Evolutionary conservation across 1,140 invertebrate genomes (phyloP).

Genomic region (Mylabris phalerata): DNA sequence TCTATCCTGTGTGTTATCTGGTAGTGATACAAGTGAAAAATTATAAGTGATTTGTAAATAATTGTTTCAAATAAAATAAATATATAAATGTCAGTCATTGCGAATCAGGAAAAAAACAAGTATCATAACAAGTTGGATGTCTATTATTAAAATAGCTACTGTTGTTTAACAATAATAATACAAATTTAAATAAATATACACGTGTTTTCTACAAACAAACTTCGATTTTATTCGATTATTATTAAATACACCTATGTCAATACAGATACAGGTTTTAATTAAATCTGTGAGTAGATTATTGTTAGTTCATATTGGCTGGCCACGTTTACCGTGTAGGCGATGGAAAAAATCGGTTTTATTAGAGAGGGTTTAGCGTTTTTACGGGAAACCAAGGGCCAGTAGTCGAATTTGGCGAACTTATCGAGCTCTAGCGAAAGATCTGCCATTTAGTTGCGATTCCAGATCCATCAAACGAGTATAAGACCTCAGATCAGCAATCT

Average conservation of each 20-base stretch:
- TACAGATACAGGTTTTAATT: constrained; percentile 24
- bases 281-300: constrained; percentile 13
- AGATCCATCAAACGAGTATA: too few species aligned
- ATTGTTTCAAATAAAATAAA: constrained; percentile 26
- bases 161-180: constrained; percentile 21
- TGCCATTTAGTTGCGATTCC: too few species aligned
- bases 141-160: constrained; percentile 18
- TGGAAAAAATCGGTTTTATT: too few species aligned
- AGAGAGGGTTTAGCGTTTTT: too few species aligned
- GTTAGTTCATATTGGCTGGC: too few species aligned
- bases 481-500: too few species aligned
- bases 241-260: constrained; percentile 25
- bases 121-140: not conserved
- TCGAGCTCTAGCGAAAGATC: too few species aligned
- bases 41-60: constrained; percentile 26
- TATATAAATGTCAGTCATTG: constrained; percentile 13
- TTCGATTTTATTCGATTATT: not conserved
- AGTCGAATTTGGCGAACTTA: too few species aligned
- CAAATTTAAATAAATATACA: constrained; percentile 4
- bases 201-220: constrained; percentile 9
- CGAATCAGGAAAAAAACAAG: too few species aligned
- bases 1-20: constrained; percentile 6
- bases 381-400: too few species aligned
- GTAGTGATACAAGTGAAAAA: constrained; percentile 13
- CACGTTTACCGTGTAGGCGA: constrained; percentile 4